A percentile compares a stretch with the other conserved stretches of the same genome.
These are phyloP conservation scores for Brachionichthys hirsutus DNA, from an alignment of 2,113 vertebrate genomes.

Conservation along the genomic window DNA sequence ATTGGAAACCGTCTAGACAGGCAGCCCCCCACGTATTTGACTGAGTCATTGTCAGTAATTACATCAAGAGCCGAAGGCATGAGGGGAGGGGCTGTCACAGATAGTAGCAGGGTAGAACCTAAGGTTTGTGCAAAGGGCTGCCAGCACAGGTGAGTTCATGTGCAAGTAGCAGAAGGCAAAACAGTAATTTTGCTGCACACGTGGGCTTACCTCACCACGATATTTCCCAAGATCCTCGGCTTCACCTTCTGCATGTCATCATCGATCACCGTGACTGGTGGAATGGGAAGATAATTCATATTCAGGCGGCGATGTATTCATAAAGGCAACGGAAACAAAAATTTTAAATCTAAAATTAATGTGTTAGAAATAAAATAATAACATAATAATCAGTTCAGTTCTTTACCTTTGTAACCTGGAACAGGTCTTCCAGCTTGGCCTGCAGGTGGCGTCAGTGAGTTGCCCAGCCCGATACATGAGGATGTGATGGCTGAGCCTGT, in stretches of 20 bases:
- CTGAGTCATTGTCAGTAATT: constrained; percentile 27
- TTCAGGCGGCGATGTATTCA: constrained; percentile 10
- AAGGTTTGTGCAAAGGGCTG: not conserved
- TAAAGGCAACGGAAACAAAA: not conserved
- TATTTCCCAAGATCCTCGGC: constrained; percentile 88
- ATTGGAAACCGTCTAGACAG: not conserved
- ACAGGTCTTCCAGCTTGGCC: constrained; percentile 93
- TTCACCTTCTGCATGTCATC: constrained; percentile 85
- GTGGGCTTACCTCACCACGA: constrained; percentile 97
- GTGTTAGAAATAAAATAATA: too few relatives aligned
- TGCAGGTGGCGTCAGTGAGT: constrained; percentile 85
- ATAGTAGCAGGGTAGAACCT: constrained; percentile 7
- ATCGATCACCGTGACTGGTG: constrained; percentile 88
- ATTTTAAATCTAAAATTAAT: too few relatives aligned
- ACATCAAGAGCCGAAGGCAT: not conserved
- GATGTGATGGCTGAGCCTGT: constrained; percentile 93
- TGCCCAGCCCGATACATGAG: constrained; percentile 88
- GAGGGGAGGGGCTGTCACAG: constrained; percentile 39
- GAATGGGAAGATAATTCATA: constrained; percentile 28
- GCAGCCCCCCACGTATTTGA: constrained; percentile 40
- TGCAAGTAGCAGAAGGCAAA: constrained; percentile 1
- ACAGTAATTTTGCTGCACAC: constrained; percentile 44
- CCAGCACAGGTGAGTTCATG: not conserved
- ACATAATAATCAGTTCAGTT: too few relatives aligned
- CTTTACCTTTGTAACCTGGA: constrained; percentile 94